Base-by-base conservation (phyloP, 2,888 invertebrate genomes). In the Drosophila maculinotata region DNA sequence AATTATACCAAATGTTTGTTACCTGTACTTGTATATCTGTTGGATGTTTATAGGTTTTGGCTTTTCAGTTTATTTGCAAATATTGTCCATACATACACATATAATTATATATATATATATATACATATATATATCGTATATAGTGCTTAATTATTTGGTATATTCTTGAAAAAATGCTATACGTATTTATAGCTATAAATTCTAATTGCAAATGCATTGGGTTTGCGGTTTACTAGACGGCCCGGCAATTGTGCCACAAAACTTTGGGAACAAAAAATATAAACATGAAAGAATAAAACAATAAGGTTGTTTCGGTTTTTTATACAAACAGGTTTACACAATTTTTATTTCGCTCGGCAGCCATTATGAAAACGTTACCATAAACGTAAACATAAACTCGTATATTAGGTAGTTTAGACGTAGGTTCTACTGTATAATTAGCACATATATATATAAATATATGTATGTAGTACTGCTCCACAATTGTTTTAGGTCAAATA, bases 251-350 rank as follows among this genome's bases (percentile, higher is more conserved):
- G 28, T 35, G 44, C 36, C 25, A 35, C 9, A 28, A 67, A 10
- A 49, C 25, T 31, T 30, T 12, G 54, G 25, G 23, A 36, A 36
- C 4, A 14, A 31, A 23, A 15, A 36, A 12, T 2, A n/a, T 10
- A 36, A 23, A 45, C 38, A 41, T 38, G 20, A 44, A 35, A 64
- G 53, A 80, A 79, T 68, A 63, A 68, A 72, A 62, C 62, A 69
- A 75, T 45, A 65, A 64, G 49, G 10, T 45, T 53, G 26, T 63
- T 66, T 69, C 72, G 17, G 48, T 71, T 85, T 81, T 81, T 86
- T 84, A 70, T 87, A 87, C 86, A 87, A 82, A 82, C 85, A 87
- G 81, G 75, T 77, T 81, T 87, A 81, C 87, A 81, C 66, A 81
- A 54, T 65, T 76, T 69, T 64, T 69, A 44, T 42, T 64, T 47